A percentile compares a stretch with the other conserved stretches of the same genome.
Evolutionary conservation across 1,140 invertebrate genomes (phyloP).

Genomic region (Dufourea novaeangliae): DNA sequence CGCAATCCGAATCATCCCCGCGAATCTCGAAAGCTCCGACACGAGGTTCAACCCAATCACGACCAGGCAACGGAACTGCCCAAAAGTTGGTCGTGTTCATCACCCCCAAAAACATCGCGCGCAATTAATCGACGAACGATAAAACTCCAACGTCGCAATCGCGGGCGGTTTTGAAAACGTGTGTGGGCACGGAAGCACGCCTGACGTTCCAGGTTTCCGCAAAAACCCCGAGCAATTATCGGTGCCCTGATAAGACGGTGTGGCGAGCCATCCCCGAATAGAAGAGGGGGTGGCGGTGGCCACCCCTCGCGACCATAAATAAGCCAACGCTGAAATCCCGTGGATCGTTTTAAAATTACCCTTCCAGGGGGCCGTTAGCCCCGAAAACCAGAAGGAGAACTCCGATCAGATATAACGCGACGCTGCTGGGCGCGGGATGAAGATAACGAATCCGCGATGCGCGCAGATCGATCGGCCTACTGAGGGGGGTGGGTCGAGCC

Average conservation of each 20-base stretch:
- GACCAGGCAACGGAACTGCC: not conserved
- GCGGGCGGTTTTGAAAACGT: slow-evolving; percentile 8
- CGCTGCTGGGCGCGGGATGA: slow-evolving; percentile 36
- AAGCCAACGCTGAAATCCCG: slow-evolving; percentile 34
- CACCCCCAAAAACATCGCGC: slow-evolving; percentile 14
- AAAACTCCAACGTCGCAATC: slow-evolving; percentile 31
- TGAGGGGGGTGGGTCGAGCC: not conserved
- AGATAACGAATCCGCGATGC: slow-evolving; percentile 50
- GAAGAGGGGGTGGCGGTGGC: not conserved
- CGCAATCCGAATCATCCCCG: not conserved
- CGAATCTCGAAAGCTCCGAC: not conserved
- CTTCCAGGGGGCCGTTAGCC: not conserved
- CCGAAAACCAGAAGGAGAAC: slow-evolving; percentile 21
- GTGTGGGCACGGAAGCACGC: slow-evolving; percentile 9
- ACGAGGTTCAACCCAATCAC: not conserved
- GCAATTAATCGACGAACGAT: slow-evolving; percentile 32
- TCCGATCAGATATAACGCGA: slow-evolving; percentile 48
- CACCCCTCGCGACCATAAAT: slow-evolving; percentile 38
- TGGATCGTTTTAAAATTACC: slow-evolving; percentile 51
- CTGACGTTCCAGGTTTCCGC: not conserved
- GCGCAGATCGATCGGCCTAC: slow-evolving; percentile 44
- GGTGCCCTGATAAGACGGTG: slow-evolving; percentile 39
- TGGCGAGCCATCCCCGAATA: slow-evolving; percentile 4
- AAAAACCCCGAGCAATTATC: slow-evolving; percentile 51
- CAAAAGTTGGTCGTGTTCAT: not conserved